Evolutionary conservation across 1,140 invertebrate species (phyloP), one percentile per base, ranked within the genome.

Genomic region (Rhynchophorus ferrugineus): DNA sequence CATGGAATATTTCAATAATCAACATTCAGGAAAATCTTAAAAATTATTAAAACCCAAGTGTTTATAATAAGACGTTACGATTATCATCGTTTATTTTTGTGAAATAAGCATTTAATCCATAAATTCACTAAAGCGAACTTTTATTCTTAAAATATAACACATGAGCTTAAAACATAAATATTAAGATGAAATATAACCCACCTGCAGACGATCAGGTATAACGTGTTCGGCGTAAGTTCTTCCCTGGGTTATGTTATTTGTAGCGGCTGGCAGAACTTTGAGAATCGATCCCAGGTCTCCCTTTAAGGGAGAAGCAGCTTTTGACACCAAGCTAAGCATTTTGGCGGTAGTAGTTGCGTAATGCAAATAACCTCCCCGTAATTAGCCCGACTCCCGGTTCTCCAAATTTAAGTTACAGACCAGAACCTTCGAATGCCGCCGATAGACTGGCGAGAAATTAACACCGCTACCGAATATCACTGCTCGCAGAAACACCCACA

Each of bases 171-270:
- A n/a, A n/a, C n/a, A n/a, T 48, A 48, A 48, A 13, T 17, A 48
- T 35, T 29, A 19, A 36, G 29, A 37, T 48, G n/a, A 37, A 39
- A 48, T 33, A 8, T 18, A 2, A 21, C 24, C 11, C 47, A 55
- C 53, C 53, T 82, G 81, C 3, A 94, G 77, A 63, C 85, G 81
- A 24, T 93, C 89, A 9, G 91, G 91, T 56, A 95, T 91, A 66
- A 88, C 79, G 72, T 89, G 86, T 64, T 80, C 82, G 36, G 78
- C 82, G 63, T 84, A 87, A 44, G 71, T 77, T 24, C 73, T 69
- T 6, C 54, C 51, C 50, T 73, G 62, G 7, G 68, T 29, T 6
- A 49, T 37, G 36, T 41, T 56, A 11, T 48, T 46, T n/a, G n/a
- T n/a, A n/a, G 64, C 63, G 11, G 64, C 60, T 2, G 68, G 63